Base-by-base conservation (phyloP, 2,797 vertebrate genomes). In the Sebastes nivosus region DNA sequence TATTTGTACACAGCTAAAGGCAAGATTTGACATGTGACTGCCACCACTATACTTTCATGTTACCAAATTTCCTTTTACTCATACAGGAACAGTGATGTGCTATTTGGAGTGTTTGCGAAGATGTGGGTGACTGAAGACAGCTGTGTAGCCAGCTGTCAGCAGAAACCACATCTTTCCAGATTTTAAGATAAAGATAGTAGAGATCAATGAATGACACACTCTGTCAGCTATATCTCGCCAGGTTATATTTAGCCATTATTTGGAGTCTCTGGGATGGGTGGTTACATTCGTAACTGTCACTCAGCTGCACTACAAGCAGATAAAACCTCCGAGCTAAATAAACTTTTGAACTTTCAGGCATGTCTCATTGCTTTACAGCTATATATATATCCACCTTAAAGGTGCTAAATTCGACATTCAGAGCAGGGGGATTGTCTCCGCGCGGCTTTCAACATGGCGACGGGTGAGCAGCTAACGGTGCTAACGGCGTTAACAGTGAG, bases 211-310 rank as follows among this genome's bases (percentile, higher is more conserved):
- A n/a, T 16, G 67, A 46, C 59, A 22, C 7, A 54, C 22, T 65
- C 67, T 69, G 74, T 83, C 72, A 36, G 67, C 50, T 60, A 57
- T 64, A 73, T 70, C 76, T 52, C 67, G 60, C 30, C 32, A 9
- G n/a, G 61, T 57, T 81, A 83, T 72, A 71, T 79, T 81, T 80
- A 77, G 71, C 11, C n/a, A 4, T 18, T 27, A 42, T 65, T 81
- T 77, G 22, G 30, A 55, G 14, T 76, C 22, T 66, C 42, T 2
- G 13, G n/a, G 27, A 32, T 14, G 29, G 27, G 24, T 38, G 54
- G 24, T 68, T 57, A 14, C 34, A 24, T 59, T 61, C 30, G 25
- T 29, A 72, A 61, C 42, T n/a, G 46, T 52, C 46, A 52, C 46
- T 52, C 54, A 57, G 12, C 55, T 20, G 46, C 46, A 9, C 46